Base-by-base conservation (phyloP, 2,797 vertebrate genomes). In the Gymnodraco acuticeps region DNA sequence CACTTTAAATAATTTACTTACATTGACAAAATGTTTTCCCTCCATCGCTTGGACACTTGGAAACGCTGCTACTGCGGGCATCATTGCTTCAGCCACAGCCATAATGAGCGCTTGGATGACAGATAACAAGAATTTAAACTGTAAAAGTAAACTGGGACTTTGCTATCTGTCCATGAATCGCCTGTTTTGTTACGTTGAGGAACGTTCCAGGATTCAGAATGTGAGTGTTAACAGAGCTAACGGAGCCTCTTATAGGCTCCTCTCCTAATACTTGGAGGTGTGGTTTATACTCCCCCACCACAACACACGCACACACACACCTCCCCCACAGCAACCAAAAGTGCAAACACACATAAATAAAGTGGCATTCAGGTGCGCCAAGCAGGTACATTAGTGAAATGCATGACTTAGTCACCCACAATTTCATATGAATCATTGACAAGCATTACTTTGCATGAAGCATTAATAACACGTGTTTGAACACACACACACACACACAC, bases 1-100 rank as follows among this genome's bases (percentile, higher is more conserved):
- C 46, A 47, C 10, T 12, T 9, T 0, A 43, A 58, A 20, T 3
- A 10, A 1, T 54, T 3, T 64, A 93, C 96, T 96, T 92, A 97
- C 96, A 58, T 94, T 85, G 16, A 94, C 77, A 71, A 95, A 93
- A 5, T 89, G 92, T 72, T 92, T 94, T 61, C 92, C 91, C 3
- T 95, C 94, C 87, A 94, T 51, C 60, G 81, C 51, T 71, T 90
- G 86, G 48, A 86, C 75, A 72, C 70, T 84, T 47, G 92, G 73
- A 60, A 96, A 97, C 31, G 94, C 80, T 1, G 92, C 79, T 10
- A 94, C 81, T 1, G 86, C 88, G 14, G 95, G 95, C 83, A 96
- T 78, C 67, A 92, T 19, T 13, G 93, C 93, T 60, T 95, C 95
- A 64, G 90, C 93, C 83, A 92, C 92, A 88, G 96, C 95, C 93